These are phyloP conservation scores for Podarcis muralis DNA, from an alignment of 2,113 vertebrate genomes.

Conservation along the genomic window DNA sequence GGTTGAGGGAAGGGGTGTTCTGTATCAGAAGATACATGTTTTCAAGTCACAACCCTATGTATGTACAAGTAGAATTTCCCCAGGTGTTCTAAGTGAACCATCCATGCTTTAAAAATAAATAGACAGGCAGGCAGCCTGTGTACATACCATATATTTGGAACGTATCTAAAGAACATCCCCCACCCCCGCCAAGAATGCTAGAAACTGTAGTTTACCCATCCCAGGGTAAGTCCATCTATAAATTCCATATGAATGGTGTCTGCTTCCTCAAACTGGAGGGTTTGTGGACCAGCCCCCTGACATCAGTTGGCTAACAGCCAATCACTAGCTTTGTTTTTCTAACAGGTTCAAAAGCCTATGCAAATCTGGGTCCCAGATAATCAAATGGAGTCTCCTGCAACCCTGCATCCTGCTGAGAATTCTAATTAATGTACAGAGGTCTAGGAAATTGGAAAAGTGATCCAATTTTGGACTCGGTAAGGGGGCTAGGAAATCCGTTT, in stretches of 20 bases:
- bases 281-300: neutral
- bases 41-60: too few relatives aligned
- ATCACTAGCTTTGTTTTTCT: neutral
- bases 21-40: too few relatives aligned
- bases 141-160: too few relatives aligned
- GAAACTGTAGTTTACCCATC: too few relatives aligned
- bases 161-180: too few relatives aligned
- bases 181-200: too few relatives aligned
- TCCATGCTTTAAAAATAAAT: too few relatives aligned
- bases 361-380: neutral
- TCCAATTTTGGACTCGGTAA: conserved; percentile 10
- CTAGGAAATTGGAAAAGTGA: conserved; percentile 19
- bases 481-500: neutral
- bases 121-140: too few relatives aligned
- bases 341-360: conserved; percentile 13
- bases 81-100: too few relatives aligned
- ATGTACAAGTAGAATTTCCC: too few relatives aligned
- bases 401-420: neutral
- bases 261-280: neutral
- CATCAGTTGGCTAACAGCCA: neutral
- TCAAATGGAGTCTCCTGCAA: conserved; percentile 3
- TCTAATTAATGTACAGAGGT: conserved; percentile 15
- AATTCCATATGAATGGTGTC: neutral
- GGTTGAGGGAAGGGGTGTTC: too few relatives aligned
- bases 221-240: neutral